phyloP scores from a whole-genome alignment of 2,888 invertebrate genomes.

The Willowsia nigromaculata region DNA sequence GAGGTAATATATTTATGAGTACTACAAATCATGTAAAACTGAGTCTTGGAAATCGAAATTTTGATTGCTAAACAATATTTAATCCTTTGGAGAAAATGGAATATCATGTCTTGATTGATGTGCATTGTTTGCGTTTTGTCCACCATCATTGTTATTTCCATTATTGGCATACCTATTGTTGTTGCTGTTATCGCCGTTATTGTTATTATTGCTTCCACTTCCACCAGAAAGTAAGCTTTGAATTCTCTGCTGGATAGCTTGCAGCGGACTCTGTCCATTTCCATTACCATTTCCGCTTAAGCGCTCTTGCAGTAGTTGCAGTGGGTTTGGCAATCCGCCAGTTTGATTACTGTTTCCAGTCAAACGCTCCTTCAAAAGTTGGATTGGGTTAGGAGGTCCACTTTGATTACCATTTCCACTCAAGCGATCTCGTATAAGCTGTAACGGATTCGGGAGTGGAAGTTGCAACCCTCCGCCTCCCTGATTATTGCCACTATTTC shows the following conservation, averaged over 20 bases:
- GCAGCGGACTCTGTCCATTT: not conserved
- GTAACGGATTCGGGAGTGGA: not conserved
- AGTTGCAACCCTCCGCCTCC: not conserved
- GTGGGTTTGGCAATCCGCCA: not conserved
- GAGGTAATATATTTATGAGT: no score
- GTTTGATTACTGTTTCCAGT: not conserved
- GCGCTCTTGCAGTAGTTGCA: not conserved
- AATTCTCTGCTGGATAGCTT: slow-evolving; percentile 1
- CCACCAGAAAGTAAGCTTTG: slow-evolving; percentile 12
- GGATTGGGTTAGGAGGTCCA: not conserved
- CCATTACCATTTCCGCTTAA: not conserved
- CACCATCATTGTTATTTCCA: not conserved
- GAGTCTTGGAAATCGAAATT: not conserved
- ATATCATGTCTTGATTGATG: not conserved
- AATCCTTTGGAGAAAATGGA: not conserved
- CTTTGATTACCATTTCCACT: not conserved
- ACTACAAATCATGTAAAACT: not conserved
- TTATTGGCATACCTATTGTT: not conserved
- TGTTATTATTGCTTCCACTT: not conserved
- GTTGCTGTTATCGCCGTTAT: not conserved
- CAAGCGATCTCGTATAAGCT: not conserved
- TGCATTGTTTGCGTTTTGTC: not conserved
- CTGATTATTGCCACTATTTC: not conserved
- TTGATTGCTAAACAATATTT: not conserved
- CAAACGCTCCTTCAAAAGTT: not conserved